These are phyloP conservation scores for Glossophaga mutica DNA, from an alignment of 2,797 vertebrate genomes.

Conservation along the genomic window DNA sequence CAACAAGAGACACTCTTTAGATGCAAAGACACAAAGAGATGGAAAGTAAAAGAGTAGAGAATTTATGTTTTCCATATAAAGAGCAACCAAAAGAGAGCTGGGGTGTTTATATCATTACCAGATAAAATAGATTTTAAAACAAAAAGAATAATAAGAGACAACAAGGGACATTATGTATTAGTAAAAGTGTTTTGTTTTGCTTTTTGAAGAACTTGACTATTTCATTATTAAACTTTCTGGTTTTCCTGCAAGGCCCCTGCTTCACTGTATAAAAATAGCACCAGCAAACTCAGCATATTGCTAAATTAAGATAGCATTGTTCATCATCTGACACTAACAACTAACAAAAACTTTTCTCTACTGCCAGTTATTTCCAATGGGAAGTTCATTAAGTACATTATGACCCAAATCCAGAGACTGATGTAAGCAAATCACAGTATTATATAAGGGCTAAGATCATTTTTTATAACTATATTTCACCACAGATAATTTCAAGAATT, in stretches of 20 bases:
- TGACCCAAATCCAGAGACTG: not conserved
- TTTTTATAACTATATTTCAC: not conserved
- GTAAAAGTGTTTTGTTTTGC: not conserved
- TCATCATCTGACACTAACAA: not conserved
- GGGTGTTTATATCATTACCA: not conserved
- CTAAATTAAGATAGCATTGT: not conserved
- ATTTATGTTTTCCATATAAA: not conserved
- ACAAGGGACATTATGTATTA: not conserved
- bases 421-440: not conserved
- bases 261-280: not conserved
- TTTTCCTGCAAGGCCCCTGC: not conserved
- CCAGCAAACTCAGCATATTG: not conserved
- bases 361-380: not conserved
- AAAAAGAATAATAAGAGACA: not conserved
- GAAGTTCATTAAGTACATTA: not conserved
- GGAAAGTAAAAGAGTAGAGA: not conserved
- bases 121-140: not conserved
- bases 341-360: not conserved
- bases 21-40: not conserved
- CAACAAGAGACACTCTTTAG: not conserved
- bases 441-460: not conserved
- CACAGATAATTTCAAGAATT: not conserved
- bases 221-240: not conserved
- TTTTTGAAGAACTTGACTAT: not conserved
- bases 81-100: not conserved